Evolutionary conservation across 2,888 invertebrate genomes (phyloP).

Genomic region (Parnassius smintheus): DNA sequence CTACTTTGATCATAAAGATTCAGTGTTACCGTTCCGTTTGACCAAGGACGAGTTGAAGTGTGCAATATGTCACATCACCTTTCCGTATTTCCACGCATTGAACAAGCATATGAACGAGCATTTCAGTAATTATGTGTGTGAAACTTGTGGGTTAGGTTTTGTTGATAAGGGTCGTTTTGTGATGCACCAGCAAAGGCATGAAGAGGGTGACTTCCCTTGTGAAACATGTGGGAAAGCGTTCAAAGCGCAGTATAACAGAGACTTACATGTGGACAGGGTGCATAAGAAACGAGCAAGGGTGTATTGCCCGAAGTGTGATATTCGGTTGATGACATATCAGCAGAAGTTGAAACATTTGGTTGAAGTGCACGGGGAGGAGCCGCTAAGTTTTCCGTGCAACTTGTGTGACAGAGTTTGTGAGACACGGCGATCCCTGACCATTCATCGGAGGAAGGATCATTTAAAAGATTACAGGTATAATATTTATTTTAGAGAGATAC

Average conservation of each 20-base stretch:
- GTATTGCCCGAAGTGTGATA: constrained; percentile 70
- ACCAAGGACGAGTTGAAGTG: constrained; percentile 55
- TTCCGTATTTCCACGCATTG: constrained; percentile 67
- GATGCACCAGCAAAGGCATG: constrained; percentile 68
- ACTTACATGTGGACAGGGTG: constrained; percentile 54
- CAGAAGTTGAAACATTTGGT: constrained; percentile 70
- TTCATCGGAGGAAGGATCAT: constrained; percentile 67
- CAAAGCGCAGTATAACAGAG: constrained; percentile 41
- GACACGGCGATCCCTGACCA: constrained; percentile 59
- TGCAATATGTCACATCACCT: constrained; percentile 51
- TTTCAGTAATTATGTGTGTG: constrained; percentile 68
- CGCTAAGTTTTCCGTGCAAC: constrained; percentile 57
- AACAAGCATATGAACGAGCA: constrained; percentile 74
- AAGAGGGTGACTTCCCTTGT: constrained; percentile 60
- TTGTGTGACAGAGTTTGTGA: constrained; percentile 62
- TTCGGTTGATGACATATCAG: constrained; percentile 65
- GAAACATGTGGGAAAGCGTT: constrained; percentile 67
- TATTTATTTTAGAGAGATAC: no score
- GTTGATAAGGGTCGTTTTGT: constrained; percentile 55
- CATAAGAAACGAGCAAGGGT: constrained; percentile 64
- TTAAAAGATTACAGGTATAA: constrained; percentile 64
- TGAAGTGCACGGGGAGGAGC: constrained; percentile 67
- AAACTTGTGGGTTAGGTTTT: constrained; percentile 65
- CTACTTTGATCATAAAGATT: constrained; percentile 58
- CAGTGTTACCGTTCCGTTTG: constrained; percentile 58